Conservation (phyloP, 2,888 invertebrate species). For the Platypus cylindrus region DNA sequence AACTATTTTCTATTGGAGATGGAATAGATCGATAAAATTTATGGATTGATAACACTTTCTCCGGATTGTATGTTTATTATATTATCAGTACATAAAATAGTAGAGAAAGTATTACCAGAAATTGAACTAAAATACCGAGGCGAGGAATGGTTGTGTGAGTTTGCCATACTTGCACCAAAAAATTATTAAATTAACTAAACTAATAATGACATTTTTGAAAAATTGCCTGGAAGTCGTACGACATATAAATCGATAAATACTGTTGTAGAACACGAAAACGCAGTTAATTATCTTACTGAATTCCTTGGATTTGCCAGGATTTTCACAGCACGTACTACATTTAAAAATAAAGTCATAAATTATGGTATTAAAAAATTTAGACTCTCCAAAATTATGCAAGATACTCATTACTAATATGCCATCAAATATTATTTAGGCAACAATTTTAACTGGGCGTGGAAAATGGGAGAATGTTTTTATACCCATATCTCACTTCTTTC, state of each 20-base stretch:
- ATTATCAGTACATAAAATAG: neutral
- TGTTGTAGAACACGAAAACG: constrained; percentile 1
- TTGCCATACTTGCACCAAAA: constrained; percentile 3
- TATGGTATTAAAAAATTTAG: constrained; percentile 1
- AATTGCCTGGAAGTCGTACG: neutral
- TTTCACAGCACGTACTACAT: constrained; percentile 14
- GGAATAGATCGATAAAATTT: too few species aligned
- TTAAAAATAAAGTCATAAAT: constrained; percentile 11
- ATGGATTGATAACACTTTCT: too few species aligned
- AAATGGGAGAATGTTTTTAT: constrained; percentile 5
- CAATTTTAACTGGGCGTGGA: constrained; percentile 1
- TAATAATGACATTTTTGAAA: constrained; percentile 2
- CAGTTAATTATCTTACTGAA: constrained; percentile 10
- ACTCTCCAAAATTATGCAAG: constrained; percentile 2
- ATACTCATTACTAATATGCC: constrained; percentile 1
- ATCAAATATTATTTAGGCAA: constrained; percentile 4
- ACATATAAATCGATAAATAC: constrained; percentile 2
- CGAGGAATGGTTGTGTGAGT: constrained; percentile 1
- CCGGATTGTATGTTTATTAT: too few species aligned
- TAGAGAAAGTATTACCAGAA: neutral
- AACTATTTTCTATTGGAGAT: too few species aligned
- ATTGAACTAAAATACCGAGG: neutral
- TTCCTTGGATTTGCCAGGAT: constrained; percentile 8
- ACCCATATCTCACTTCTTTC: too few species aligned
- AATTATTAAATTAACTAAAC: constrained; percentile 1